Base-by-base conservation (phyloP, 2,113 vertebrate genomes). In the Plecotus auritus region DNA sequence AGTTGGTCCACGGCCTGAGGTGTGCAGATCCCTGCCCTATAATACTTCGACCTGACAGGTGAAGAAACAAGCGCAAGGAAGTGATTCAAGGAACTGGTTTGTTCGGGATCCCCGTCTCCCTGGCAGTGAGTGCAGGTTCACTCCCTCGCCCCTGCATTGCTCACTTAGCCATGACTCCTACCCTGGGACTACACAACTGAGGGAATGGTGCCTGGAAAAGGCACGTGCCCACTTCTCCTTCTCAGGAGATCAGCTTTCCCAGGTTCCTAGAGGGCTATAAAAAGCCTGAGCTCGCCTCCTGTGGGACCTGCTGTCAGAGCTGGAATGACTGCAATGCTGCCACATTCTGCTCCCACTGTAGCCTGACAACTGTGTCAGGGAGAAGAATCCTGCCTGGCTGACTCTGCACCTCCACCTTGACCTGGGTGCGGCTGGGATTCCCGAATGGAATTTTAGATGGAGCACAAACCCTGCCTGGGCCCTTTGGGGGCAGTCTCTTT, bases 321-420 rank as follows among this genome's bases (percentile, higher is more conserved):
- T 97, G 97, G 98, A 98, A 98, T 98, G 98, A 97, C 90, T 93
- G 97, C 97, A 98, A 98, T 98, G 61, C 94, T 90, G 97, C 61
- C 95, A 97, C 97, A 95, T 96, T 96, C 97, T 32, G 92, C 90
- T 96, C 95, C 97, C n/a, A 9, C 37, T 22, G 40, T 5, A 35
- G 7, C 47, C 94, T 88, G 97, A 98, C 98, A 98, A 98, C 98
- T 98, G 98, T 67, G 70, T 96, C 96, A 51, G 51, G 45, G 93
- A 76, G 49, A 23, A 96, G 32, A 35, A 74, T 49, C 93, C 64
- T 2, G 61, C 83, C 89, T 54, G 42, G 18, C 32, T 42, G 78
- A 2, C 30, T 85, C 96, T 0, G 0, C 11, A 22, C 22, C 86
- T 96, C 94, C 56, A 66, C 91, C n/a, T 92, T 49, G 9, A 47